Conservation (phyloP, 2,797 vertebrate genomes). For the Intellagama lesueurii region DNA sequence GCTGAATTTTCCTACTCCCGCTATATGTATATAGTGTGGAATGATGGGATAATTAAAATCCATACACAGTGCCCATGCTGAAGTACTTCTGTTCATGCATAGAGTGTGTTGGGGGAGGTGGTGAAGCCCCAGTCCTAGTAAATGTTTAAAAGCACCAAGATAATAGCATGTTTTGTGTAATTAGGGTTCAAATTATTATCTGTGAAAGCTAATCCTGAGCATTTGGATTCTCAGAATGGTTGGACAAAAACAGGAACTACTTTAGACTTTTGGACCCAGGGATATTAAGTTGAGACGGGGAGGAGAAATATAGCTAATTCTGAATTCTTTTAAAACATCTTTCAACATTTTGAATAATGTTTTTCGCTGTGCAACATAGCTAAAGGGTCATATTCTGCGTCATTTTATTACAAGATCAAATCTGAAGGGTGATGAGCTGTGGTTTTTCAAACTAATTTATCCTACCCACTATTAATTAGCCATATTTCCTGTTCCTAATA, state of each 20-base stretch:
- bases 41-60: too few relatives aligned
- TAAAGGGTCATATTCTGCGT: background rate
- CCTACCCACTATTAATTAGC: constrained; percentile 41
- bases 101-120: too few relatives aligned
- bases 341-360: constrained; percentile 30
- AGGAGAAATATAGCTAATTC: background rate
- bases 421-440: constrained; percentile 32
- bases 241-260: constrained; percentile 11
- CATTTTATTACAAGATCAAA: constrained; percentile 50
- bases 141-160: constrained; percentile 29
- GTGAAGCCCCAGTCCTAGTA: background rate
- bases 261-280: background rate
- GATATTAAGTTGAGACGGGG: background rate
- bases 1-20: too few relatives aligned
- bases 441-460: constrained; percentile 47
- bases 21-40: too few relatives aligned
- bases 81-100: background rate
- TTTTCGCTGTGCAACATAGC: background rate
- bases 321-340: background rate
- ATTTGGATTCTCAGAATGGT: background rate
- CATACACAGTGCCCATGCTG: background rate
- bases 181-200: background rate
- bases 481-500: constrained; percentile 51
- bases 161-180: background rate
- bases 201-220: constrained; percentile 17